phyloP scores from a whole-genome alignment of 2,113 vertebrate genomes.

The Muscicapa adusta region DNA sequence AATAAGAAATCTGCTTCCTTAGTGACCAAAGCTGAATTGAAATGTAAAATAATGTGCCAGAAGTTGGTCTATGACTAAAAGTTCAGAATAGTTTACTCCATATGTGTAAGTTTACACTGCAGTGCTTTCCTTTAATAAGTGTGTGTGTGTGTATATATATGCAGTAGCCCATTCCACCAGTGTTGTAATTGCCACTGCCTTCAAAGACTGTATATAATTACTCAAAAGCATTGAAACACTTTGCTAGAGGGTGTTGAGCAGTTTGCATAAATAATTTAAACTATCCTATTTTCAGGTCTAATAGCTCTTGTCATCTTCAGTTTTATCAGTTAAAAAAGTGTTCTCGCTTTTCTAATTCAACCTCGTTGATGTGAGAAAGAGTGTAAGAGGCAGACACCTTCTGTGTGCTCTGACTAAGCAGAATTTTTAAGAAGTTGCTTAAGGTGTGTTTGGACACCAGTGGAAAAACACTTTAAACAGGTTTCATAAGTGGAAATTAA shows the following conservation, averaged over 20 bases:
- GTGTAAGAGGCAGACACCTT: background rate
- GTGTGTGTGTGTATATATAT: background rate
- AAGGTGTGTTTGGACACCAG: background rate
- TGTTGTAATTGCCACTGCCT: background rate
- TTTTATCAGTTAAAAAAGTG: background rate
- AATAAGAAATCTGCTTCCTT: background rate
- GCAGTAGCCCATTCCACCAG: background rate
- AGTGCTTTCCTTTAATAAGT: conserved; percentile 29
- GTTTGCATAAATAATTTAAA: background rate
- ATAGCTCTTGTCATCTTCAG: background rate
- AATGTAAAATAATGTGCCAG: background rate
- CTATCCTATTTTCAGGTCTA: background rate
- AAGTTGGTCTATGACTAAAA: background rate
- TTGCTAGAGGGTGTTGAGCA: background rate
- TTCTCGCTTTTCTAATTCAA: background rate
- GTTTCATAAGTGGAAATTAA: background rate
- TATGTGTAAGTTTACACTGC: background rate
- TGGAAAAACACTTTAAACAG: background rate
- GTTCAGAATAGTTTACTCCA: background rate
- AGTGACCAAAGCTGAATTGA: background rate
- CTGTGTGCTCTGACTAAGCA: background rate
- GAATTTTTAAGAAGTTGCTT: background rate
- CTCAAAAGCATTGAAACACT: background rate
- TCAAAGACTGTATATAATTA: background rate
- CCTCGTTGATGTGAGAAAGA: background rate